Conservation (phyloP, 2,888 invertebrate genomes). For the Sclerodermus sp. region DNA sequence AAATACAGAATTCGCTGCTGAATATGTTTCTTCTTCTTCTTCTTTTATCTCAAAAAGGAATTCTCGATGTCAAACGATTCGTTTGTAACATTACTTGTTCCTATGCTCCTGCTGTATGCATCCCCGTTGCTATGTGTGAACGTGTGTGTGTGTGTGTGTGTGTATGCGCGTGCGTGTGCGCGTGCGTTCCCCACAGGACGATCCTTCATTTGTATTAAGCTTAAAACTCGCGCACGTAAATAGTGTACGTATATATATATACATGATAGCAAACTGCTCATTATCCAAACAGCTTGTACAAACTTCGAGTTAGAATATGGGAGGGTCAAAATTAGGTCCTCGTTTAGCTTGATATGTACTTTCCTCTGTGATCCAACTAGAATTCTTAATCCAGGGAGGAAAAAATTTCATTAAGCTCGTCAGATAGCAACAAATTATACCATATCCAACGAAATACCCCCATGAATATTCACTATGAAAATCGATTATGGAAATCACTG, state of each 20-base stretch:
- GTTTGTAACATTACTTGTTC: neutral
- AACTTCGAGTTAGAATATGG: too few species aligned
- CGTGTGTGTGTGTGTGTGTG: slow-evolving; percentile 15
- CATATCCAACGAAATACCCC: too few species aligned
- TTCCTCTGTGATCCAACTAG: slow-evolving; percentile 1
- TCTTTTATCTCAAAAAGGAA: neutral
- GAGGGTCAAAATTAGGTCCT: too few species aligned
- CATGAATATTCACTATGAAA: too few species aligned
- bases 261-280: too few species aligned
- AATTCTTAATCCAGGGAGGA: neutral
- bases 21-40: slow-evolving; percentile 13
- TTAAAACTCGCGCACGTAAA: slow-evolving; percentile 3
- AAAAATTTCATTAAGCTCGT: slow-evolving; percentile 1
- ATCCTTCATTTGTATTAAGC: neutral
- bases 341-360: too few species aligned
- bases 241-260: neutral
- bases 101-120: neutral
- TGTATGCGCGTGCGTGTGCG: slow-evolving; percentile 6
- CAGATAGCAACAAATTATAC: too few species aligned
- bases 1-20: slow-evolving; percentile 49
- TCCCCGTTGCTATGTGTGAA: neutral
- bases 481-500: too few species aligned
- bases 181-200: slow-evolving; percentile 12
- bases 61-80: neutral
- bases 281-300: too few species aligned